A percentile compares a stretch with the other conserved stretches of the same genome.
Conservation (phyloP, 2,888 invertebrate species). For the Eledone cirrhosa region DNA sequence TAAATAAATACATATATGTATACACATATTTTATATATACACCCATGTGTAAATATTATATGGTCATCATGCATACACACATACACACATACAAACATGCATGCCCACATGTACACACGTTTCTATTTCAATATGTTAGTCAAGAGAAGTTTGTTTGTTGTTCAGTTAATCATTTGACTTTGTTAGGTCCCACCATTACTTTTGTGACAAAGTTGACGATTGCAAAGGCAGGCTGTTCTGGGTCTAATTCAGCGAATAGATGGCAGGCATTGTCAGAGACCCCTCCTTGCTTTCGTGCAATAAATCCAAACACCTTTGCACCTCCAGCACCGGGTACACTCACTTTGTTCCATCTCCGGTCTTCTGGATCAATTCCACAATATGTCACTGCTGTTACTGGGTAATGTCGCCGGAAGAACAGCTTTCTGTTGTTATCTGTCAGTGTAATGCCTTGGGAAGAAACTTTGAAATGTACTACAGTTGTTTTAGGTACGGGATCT, state of each 20-base stretch:
- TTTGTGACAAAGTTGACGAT: slow-evolving; percentile 77
- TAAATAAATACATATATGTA: too few species aligned
- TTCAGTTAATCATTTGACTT: slow-evolving; percentile 24
- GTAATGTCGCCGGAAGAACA: slow-evolving; percentile 92
- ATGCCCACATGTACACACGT: too few species aligned
- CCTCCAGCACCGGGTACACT: slow-evolving; percentile 63
- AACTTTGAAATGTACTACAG: slow-evolving; percentile 94
- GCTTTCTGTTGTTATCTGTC: slow-evolving; percentile 91
- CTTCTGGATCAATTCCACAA: slow-evolving; percentile 93
- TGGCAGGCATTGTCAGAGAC: slow-evolving; percentile 94
- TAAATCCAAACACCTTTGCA: slow-evolving; percentile 92
- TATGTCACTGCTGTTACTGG: slow-evolving; percentile 89
- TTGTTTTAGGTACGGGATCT: slow-evolving; percentile 71
- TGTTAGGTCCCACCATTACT: slow-evolving; percentile 65
- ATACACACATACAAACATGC: too few species aligned
- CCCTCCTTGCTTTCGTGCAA: slow-evolving; percentile 86
- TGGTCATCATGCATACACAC: too few species aligned
- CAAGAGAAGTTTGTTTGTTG: too few species aligned
- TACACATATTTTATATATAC: too few species aligned
- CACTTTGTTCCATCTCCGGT: slow-evolving; percentile 70
- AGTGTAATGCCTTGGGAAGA: slow-evolving; percentile 95
- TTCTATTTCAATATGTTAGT: too few species aligned
- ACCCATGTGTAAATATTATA: too few species aligned
- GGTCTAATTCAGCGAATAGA: slow-evolving; percentile 93
- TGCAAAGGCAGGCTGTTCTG: slow-evolving; percentile 91